Conservation (phyloP, 2,888 invertebrate genomes). For the Girardia tigrina region DNA sequence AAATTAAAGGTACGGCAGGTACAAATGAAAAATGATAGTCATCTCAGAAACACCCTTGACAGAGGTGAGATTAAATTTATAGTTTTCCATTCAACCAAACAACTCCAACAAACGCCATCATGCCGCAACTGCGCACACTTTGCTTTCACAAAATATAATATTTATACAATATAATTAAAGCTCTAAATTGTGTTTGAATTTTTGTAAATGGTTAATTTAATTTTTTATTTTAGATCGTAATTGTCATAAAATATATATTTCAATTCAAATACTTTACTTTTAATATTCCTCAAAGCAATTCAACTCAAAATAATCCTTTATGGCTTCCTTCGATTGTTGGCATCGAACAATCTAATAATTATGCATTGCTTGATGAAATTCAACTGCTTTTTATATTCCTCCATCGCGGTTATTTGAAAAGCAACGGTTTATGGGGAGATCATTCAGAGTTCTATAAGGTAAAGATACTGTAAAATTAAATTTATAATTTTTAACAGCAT, state of each 20-base stretch:
- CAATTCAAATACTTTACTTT: neutral
- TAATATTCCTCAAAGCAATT: neutral
- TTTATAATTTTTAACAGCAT: conserved; percentile 30
- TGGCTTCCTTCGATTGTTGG: conserved; percentile 73
- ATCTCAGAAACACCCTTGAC: no score
- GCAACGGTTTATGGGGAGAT: conserved; percentile 35
- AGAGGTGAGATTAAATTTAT: no score
- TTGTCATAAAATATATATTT: conserved; percentile 24
- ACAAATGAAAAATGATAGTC: no score
- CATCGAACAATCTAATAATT: conserved; percentile 67
- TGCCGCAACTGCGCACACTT: no score
- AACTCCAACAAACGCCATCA: no score
- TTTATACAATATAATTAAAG: no score
- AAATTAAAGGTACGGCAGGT: no score
- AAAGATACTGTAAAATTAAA: neutral
- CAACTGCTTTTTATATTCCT: conserved; percentile 81
- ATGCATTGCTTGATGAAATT: conserved; percentile 76
- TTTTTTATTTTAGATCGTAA: conserved; percentile 1
- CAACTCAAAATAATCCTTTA: conserved; percentile 7
- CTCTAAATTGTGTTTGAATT: no score
- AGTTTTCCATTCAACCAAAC: no score
- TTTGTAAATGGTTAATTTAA: no score
- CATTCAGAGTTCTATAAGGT: neutral
- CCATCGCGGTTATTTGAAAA: conserved; percentile 80
- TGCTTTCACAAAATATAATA: no score